Percentiles rank a stretch among this genome's conserved stretches.
Evolutionary conservation across 2,113 vertebrate genomes (phyloP).

Genomic region (Silurus asotus): DNA sequence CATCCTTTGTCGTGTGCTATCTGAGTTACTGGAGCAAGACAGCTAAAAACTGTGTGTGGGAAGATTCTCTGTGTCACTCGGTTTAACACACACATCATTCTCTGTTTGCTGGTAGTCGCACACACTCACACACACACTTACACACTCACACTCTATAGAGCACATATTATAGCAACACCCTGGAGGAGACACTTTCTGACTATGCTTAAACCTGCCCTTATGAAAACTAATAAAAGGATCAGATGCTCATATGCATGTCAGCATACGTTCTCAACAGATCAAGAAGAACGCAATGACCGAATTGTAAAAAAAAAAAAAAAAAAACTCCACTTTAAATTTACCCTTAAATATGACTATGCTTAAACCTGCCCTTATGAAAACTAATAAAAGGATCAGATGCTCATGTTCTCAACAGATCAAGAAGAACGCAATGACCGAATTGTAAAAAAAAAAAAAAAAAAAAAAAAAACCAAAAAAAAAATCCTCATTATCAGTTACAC

Average conservation of each 20-base stretch:
- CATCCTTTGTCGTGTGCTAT: constrained; percentile 67
- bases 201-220: not conserved
- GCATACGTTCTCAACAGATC: too few species aligned
- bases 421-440: too few species aligned
- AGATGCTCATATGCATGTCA: too few species aligned
- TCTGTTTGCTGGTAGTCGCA: not conserved
- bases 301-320: too few species aligned
- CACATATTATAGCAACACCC: not conserved
- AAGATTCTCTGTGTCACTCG: constrained; percentile 26
- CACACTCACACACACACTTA: not conserved
- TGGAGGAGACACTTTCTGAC: not conserved
- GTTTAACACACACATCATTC: constrained; percentile 37
- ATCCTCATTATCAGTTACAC: too few species aligned
- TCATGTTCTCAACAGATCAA: too few species aligned
- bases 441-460: too few species aligned
- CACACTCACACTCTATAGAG: constrained; percentile 16
- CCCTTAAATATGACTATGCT: not conserved
- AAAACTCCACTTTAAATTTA: too few species aligned
- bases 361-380: not conserved
- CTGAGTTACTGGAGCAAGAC: constrained; percentile 58
- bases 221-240: not conserved
- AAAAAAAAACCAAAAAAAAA: too few species aligned
- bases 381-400: too few species aligned
- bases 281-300: too few species aligned
- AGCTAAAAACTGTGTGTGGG: constrained; percentile 60